A percentile compares a stretch with the other conserved stretches of the same genome.
phyloP scores from a whole-genome alignment of 2,888 invertebrate genomes.

The Belgica antarctica region DNA sequence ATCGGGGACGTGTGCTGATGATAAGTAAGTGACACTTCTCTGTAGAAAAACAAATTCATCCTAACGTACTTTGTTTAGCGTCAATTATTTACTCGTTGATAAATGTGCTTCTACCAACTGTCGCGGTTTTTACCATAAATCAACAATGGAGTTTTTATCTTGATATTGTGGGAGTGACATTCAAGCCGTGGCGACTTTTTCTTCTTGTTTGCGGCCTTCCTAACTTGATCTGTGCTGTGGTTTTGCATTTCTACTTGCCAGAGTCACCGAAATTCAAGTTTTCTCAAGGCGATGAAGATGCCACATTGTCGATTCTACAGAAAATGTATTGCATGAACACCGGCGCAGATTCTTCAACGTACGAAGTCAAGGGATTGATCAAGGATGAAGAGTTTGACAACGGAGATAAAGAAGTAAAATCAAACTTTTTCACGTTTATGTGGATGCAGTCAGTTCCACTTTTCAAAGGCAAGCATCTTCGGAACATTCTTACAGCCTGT shows the following conservation, averaged over 20 bases:
- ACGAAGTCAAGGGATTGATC: neutral
- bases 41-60: too few species aligned
- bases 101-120: slow-evolving; percentile 50
- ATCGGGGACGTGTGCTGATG: slow-evolving; percentile 48
- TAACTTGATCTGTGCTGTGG: slow-evolving; percentile 49
- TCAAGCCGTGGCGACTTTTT: slow-evolving; percentile 52
- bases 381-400: slow-evolving; percentile 45
- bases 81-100: slow-evolving; percentile 51
- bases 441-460: slow-evolving; percentile 52
- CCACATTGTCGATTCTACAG: slow-evolving; percentile 49
- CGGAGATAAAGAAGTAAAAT: slow-evolving; percentile 42
- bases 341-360: slow-evolving; percentile 44
- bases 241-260: slow-evolving; percentile 50
- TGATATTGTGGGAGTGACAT: slow-evolving; percentile 49
- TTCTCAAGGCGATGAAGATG: slow-evolving; percentile 48
- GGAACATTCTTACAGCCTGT: slow-evolving; percentile 50
- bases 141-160: slow-evolving; percentile 50
- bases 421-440: slow-evolving; percentile 49
- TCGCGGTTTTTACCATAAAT: slow-evolving; percentile 52
- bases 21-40: slow-evolving; percentile 45
- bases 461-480: slow-evolving; percentile 49
- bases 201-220: slow-evolving; percentile 51
- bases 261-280: slow-evolving; percentile 53
- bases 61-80: slow-evolving; percentile 46
- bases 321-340: slow-evolving; percentile 49